Evolutionary conservation across 2,113 vertebrate species (phyloP).

Genomic region (Microcebus lehilahytsara): DNA sequence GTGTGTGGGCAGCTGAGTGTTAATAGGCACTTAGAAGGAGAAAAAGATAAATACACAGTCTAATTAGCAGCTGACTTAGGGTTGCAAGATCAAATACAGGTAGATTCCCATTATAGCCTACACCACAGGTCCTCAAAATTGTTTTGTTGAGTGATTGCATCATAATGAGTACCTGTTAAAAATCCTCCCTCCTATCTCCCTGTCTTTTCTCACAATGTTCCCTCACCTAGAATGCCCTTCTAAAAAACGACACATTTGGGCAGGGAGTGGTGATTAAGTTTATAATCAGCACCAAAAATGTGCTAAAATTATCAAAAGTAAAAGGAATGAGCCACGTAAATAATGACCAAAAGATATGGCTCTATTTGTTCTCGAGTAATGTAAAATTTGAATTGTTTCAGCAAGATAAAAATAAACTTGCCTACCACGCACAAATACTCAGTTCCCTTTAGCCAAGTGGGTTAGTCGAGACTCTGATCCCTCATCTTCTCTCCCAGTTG

Average conservation of each 20-base stretch:
- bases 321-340: background rate
- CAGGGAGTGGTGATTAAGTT: background rate
- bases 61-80: conserved; percentile 69
- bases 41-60: conserved; percentile 53
- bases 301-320: background rate
- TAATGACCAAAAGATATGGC: background rate
- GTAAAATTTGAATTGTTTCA: background rate
- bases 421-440: background rate
- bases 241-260: background rate
- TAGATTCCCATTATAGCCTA: conserved; percentile 61
- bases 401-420: background rate
- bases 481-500: background rate
- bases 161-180: conserved; percentile 21
- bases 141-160: conserved; percentile 54
- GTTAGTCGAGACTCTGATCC: background rate
- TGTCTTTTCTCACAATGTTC: background rate
- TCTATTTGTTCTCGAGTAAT: background rate
- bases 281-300: background rate
- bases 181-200: background rate
- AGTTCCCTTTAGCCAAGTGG: background rate
- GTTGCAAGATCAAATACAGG: conserved; percentile 63
- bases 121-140: conserved; percentile 15
- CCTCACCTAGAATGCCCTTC: conserved; percentile 36
- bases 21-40: conserved; percentile 62
- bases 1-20: conserved; percentile 33